Percentiles rank a stretch among this genome's conserved stretches.
Evolutionary conservation across 2,888 invertebrate species (phyloP).

Genomic region (Rhogogaster chlorosoma): DNA sequence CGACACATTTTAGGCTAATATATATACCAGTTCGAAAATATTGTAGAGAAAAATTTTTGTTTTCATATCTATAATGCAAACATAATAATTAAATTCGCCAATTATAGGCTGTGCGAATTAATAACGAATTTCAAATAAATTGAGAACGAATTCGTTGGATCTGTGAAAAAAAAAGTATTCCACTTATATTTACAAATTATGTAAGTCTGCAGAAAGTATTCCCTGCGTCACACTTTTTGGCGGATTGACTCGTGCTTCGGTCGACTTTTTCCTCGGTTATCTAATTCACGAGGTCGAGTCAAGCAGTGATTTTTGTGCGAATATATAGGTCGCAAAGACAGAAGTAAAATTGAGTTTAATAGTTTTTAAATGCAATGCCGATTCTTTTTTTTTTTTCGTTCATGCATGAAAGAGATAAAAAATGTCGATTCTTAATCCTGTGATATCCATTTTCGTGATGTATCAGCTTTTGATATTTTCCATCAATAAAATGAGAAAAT

Average conservation of each 20-base stretch:
- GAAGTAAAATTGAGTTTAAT: background rate
- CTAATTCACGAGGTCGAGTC: background rate
- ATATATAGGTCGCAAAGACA: background rate
- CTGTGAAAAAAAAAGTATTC: background rate
- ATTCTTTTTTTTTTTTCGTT: background rate
- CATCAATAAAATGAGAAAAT: too few species aligned
- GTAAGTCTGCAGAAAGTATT: background rate
- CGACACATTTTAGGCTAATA: too few species aligned
- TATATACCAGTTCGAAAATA: background rate
- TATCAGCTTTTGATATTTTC: too few species aligned
- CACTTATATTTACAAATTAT: background rate
- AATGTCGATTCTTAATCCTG: too few species aligned
- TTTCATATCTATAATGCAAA: background rate
- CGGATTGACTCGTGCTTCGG: background rate
- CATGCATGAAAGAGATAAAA: too few species aligned
- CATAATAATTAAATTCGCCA: background rate
- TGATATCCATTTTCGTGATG: too few species aligned
- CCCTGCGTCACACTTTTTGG: background rate
- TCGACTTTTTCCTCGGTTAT: background rate
- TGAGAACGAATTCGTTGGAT: background rate
- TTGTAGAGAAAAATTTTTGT: background rate
- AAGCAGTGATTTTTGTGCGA: background rate
- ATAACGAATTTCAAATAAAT: background rate
- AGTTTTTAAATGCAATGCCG: background rate
- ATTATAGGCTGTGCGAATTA: background rate